Evolutionary conservation across 2,888 invertebrate species (phyloP).

Genomic region (Vandiemenella viatica): DNA sequence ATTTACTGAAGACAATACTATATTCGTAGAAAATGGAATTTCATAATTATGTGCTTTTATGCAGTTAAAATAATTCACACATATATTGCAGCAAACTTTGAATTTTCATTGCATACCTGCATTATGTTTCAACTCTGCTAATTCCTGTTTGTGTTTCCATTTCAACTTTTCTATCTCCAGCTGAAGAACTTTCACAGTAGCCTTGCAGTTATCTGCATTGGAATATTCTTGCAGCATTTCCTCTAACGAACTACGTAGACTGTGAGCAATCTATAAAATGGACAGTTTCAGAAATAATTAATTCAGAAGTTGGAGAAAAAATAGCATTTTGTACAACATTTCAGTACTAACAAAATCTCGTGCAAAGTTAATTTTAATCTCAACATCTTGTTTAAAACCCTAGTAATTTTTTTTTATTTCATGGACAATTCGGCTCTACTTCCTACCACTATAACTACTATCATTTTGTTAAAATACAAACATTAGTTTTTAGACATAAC

Average conservation of each 20-base stretch:
- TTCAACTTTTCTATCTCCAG: slow-evolving; percentile 53
- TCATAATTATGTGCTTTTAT: too few species aligned
- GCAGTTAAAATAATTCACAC: too few species aligned
- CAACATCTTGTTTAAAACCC: background rate
- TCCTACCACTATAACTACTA: too few species aligned
- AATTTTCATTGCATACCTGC: slow-evolving; percentile 34
- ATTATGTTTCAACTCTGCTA: slow-evolving; percentile 57
- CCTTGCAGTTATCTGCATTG: slow-evolving; percentile 28
- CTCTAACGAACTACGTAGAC: slow-evolving; percentile 51
- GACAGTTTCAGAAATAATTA: too few species aligned
- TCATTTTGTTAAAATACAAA: too few species aligned
- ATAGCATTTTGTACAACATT: background rate
- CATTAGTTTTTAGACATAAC: too few species aligned
- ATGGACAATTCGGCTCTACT: background rate
- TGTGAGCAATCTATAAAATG: slow-evolving; percentile 46
- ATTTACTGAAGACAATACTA: too few species aligned
- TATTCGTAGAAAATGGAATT: too few species aligned
- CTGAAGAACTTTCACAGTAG: slow-evolving; percentile 37
- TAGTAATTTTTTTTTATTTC: background rate
- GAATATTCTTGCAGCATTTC: slow-evolving; percentile 44
- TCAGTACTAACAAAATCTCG: background rate
- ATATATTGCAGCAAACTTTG: too few species aligned
- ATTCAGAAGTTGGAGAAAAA: background rate
- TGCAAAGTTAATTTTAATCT: background rate
- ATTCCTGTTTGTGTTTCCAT: slow-evolving; percentile 57